Evolutionary conservation across 1,140 invertebrate genomes (phyloP).

Genomic region (Hormaphis cornu): DNA sequence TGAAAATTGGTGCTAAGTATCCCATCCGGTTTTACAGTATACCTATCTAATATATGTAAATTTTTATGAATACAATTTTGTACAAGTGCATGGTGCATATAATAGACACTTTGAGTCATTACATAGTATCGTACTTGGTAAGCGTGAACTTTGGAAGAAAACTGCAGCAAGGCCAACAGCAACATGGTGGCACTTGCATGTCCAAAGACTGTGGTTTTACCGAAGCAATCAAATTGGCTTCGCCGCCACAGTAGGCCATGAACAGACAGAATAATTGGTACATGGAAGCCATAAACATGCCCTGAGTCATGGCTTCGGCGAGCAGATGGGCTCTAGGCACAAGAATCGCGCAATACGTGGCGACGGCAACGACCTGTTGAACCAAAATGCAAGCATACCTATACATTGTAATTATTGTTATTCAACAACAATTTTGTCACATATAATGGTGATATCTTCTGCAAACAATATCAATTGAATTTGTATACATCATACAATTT

Average conservation of each 20-base stretch:
- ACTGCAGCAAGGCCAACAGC: conserved; percentile 53
- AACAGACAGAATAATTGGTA: conserved; percentile 53
- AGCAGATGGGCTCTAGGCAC: conserved; percentile 52
- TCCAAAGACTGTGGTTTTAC: conserved; percentile 45
- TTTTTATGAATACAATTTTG: too few species aligned
- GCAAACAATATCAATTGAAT: too few species aligned
- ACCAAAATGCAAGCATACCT: conserved; percentile 25
- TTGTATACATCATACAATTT: too few species aligned
- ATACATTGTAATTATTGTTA: too few species aligned
- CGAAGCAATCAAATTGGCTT: conserved; percentile 48
- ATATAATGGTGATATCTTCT: too few species aligned
- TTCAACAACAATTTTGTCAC: too few species aligned
- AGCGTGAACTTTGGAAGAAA: conserved; percentile 47
- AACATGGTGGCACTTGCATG: conserved; percentile 50
- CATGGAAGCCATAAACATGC: conserved; percentile 52
- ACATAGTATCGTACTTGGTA: conserved; percentile 44
- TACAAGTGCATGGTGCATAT: too few species aligned
- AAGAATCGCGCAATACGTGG: conserved; percentile 48
- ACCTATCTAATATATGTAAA: too few species aligned
- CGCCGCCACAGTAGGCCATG: conserved; percentile 52
- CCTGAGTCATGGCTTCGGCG: conserved; percentile 53
- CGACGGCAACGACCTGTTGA: conserved; percentile 48
- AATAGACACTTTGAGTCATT: not conserved
- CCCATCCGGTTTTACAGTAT: too few species aligned
- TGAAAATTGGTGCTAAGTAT: too few species aligned